Base-by-base conservation (phyloP, 2,113 vertebrate genomes). In the Brachirus orientalis region DNA sequence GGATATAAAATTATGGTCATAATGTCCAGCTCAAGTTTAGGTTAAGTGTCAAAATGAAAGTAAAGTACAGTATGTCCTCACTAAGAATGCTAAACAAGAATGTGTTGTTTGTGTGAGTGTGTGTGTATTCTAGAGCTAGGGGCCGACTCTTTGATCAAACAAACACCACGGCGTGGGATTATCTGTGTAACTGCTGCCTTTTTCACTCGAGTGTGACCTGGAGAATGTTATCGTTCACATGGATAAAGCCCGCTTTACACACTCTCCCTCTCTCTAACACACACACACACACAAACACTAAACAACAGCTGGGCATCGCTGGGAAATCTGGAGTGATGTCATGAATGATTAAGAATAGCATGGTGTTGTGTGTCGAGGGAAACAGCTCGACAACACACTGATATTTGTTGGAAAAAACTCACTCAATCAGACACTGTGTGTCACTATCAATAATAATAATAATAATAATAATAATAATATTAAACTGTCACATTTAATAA, bases 311-410 rank as follows among this genome's bases (percentile, higher is more conserved):
- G 58, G 74, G 63, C 56, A 64, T 69, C 18, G 70, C 77, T 87
- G 87, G 77, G 79, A 87, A 89, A 88, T 84, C 80, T 75, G 70
- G 53, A 70, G 51, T 61, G 47, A 63, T 43, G 46, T 79, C 77
- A 89, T 89, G 20, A 90, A 89, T 89, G 69, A 86, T 85, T 88
- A 52, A 90, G 54, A 63, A 0, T 7, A 53, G 40, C 16, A 35
- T 37, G 46, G 76, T 70, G 61, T 76, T 19, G 50, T 20, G 68
- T 84, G 63, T 74, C 57, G 40, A 53, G 8, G 44, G 37, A 46
- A 3, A 17, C 12, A 2, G 13, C 22, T 52, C 28, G 2, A 28
- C 50, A 16, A 33, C 50, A 48, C 50, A 41, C 54, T n/a, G n/a
- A n/a, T n/a, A n/a, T n/a, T n/a, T n/a, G n/a, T n/a, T n/a, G n/a